Base-by-base conservation (phyloP, 2,888 invertebrate species). In the Drosophila leonis region DNA sequence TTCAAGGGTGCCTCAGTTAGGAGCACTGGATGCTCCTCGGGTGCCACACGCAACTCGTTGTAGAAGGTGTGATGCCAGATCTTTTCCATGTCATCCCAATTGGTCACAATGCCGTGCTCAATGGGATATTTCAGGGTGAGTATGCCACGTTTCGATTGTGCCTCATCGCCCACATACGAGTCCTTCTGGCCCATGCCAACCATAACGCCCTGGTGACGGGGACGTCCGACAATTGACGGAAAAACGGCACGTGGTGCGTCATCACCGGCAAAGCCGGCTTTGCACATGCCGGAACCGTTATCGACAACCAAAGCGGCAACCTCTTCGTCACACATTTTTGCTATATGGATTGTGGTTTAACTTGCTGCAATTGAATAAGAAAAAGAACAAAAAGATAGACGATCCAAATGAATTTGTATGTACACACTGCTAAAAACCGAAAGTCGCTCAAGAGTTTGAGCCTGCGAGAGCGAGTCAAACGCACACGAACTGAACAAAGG, bases 1-100 rank as follows among this genome's bases (percentile, higher is more conserved):
- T 97, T 97, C 91, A 97, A 95, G 75, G 97, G 97, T 56, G 97
- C 97, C 93, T 97, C 97, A 54, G 97, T 97, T 90, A 97, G 94
- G 83, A 97, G 95, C 48, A 97, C 97, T 61, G 97, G 97, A 93
- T 97, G 97, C 92, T 98, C 97, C 93, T 97, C 98, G 69, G 98
- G 98, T 66, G 98, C 98, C 56, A 98, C 98, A 94, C 98, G 96
- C 92, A 99, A 95, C 94, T 98, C 98, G 93, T 98, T 98, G 96
- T 98, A 98, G 96, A 98, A 98, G 92, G 98, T 98, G 95, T 98
- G 98, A 94, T 98, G 98, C 98, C 98, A 98, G 94, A 98, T 98
- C 94, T 98, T 98, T 94, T 98, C 98, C 98, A 98, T 98, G 92
- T 98, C 98, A 91, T 98, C 98, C 98, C 98, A 98, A 95, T 98